phyloP scores from a whole-genome alignment of 2,888 invertebrate species.

The Pomacea canaliculata region DNA sequence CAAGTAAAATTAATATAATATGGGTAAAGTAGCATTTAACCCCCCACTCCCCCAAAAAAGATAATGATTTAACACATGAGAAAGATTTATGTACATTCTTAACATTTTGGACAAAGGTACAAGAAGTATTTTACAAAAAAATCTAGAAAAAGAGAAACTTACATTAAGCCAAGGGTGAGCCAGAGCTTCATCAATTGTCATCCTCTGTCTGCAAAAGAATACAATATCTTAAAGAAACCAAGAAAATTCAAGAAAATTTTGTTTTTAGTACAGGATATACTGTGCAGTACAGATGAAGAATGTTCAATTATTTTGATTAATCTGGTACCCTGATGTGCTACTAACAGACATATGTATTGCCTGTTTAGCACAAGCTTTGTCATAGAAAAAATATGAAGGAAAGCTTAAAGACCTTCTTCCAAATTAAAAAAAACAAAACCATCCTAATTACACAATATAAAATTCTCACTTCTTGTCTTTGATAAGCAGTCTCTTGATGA shows the following conservation, averaged over 20 bases:
- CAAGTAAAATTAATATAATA: too few species aligned
- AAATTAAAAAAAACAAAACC: background rate
- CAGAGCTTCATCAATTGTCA: conserved; percentile 70
- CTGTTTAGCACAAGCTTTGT: background rate
- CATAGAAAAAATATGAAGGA: background rate
- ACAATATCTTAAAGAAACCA: background rate
- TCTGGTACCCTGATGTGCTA: too few species aligned
- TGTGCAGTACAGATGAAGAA: too few species aligned
- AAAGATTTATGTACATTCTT: background rate
- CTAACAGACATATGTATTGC: too few species aligned
- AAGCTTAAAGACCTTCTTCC: background rate
- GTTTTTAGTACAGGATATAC: too few species aligned
- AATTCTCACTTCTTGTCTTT: conserved; percentile 56
- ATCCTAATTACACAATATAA: background rate
- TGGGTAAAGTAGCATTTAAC: too few species aligned
- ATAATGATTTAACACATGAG: background rate
- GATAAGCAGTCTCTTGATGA: conserved; percentile 61
- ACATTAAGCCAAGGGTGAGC: conserved; percentile 71
- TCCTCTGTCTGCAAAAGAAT: conserved; percentile 61
- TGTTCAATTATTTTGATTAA: too few species aligned
- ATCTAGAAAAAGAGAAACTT: conserved; percentile 41
- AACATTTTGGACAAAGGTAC: too few species aligned
- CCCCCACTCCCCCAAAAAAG: too few species aligned
- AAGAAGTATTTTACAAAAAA: too few species aligned
- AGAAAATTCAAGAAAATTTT: too few species aligned